Base-by-base conservation (phyloP, 2,113 vertebrate genomes). In the Noturus placidus region DNA sequence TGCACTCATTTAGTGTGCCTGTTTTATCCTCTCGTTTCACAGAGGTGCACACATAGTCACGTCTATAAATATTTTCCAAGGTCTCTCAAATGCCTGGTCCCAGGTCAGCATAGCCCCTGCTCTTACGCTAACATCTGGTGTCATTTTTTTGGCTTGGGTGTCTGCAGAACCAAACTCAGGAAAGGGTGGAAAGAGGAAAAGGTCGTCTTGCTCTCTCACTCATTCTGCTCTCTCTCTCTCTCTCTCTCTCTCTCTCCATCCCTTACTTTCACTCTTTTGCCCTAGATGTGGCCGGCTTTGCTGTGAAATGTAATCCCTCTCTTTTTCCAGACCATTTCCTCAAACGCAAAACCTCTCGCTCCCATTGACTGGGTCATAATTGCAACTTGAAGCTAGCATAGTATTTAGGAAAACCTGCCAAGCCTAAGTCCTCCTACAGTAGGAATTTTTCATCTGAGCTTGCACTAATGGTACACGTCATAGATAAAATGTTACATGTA, bases 101-200 rank as follows among this genome's bases (percentile, higher is more conserved):
- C 88, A 90, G 91, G 89, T 87, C 88, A 91, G 90, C 17, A 54
- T 81, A 5, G 84, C 85, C 91, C 89, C 89, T 57, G 72, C 85
- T 90, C 92, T 94, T 93, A 92, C 94, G 88, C 93, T 93, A 93
- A 94, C 92, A 94, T 95, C 91, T 92, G 95, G 91, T 90, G 86
- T 91, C 94, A 94, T 94, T 94, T 54, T 46, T 79, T 95, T 93
- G 87, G 90, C 88, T 74, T 72, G 85, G 91, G 91, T 91, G 33
- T 87, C 69, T 87, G 80, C 74, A 79, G 74, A 83, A 86, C 56
- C 35, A 89, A 89, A 89, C 85, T 91, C 94, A 95, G 94, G 94
- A 95, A 94, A 94, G 94, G 94, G 94, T 94, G 95, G 94, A 92
- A 94, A 95, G 88, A 92, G 94, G 86, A 94, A 94, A 94, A 95